A percentile compares a stretch with the other conserved stretches of the same genome.
phyloP scores from a whole-genome alignment of 2,797 vertebrate species.

The Champsocephalus esox region DNA sequence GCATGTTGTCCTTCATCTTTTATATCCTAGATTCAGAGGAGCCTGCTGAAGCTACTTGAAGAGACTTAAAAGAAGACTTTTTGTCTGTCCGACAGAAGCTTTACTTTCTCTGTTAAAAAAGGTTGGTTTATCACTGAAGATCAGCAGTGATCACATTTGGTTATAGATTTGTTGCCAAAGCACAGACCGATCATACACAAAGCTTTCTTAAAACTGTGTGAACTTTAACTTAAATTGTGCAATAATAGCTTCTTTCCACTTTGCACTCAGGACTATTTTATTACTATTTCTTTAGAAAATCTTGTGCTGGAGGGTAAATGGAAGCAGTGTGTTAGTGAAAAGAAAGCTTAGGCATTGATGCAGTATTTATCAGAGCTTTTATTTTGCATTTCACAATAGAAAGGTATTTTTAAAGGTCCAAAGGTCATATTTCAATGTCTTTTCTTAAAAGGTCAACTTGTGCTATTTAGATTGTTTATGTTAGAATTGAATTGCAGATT shows the following conservation, averaged over 20 bases:
- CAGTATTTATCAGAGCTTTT: slow-evolving; percentile 62
- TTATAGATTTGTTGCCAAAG: slow-evolving; percentile 39
- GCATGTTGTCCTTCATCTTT: background rate
- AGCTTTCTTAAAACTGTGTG: slow-evolving; percentile 32
- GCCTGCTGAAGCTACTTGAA: slow-evolving; percentile 80
- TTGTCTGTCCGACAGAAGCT: slow-evolving; percentile 26
- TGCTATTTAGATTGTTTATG: slow-evolving; percentile 36
- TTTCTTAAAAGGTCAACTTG: slow-evolving; percentile 66
- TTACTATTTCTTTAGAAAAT: slow-evolving; percentile 37
- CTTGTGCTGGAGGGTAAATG: slow-evolving; percentile 24
- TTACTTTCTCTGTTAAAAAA: slow-evolving; percentile 20
- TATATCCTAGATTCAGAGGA: slow-evolving; percentile 71
- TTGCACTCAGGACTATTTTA: slow-evolving; percentile 71
- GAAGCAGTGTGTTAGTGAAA: slow-evolving; percentile 32
- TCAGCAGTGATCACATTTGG: slow-evolving; percentile 20
- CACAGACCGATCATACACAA: slow-evolving; percentile 12
- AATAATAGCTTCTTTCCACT: slow-evolving; percentile 66
- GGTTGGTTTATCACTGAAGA: slow-evolving; percentile 17
- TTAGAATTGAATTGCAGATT: slow-evolving; percentile 49
- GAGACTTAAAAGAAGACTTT: slow-evolving; percentile 69
- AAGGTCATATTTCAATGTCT: slow-evolving; percentile 64
- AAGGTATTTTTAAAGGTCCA: slow-evolving; percentile 38
- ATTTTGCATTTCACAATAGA: slow-evolving; percentile 49
- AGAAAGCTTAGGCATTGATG: slow-evolving; percentile 17
- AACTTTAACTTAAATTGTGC: slow-evolving; percentile 66